These are phyloP conservation scores for Orientallactaga sibirica DNA, from an alignment of 2,797 vertebrate genomes.

Conservation along the genomic window DNA sequence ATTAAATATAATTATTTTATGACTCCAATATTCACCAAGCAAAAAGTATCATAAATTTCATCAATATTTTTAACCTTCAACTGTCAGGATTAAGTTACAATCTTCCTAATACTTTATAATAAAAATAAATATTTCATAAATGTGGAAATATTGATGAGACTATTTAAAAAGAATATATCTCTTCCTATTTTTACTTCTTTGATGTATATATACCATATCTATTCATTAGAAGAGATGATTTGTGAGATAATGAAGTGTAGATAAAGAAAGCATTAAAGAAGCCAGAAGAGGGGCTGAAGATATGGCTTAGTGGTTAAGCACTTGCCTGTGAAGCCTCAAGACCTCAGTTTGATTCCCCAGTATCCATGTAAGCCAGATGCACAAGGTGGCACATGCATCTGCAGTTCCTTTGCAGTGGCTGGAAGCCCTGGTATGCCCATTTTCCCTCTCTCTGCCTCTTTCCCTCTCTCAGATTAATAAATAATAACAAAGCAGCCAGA, in stretches of 20 bases:
- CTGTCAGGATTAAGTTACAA: slow-evolving; percentile 53
- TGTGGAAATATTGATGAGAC: neutral
- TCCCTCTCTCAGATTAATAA: too few relatives aligned
- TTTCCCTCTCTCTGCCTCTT: too few relatives aligned
- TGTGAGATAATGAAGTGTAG: neutral
- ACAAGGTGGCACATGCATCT: too few relatives aligned
- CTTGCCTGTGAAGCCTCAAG: too few relatives aligned
- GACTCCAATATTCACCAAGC: slow-evolving; percentile 16
- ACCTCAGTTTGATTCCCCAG: too few relatives aligned
- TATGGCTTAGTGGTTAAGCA: too few relatives aligned
- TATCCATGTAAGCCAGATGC: too few relatives aligned
- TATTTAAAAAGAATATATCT: neutral
- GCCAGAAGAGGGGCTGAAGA: too few relatives aligned
- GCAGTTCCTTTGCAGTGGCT: too few relatives aligned
- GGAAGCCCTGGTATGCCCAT: too few relatives aligned
- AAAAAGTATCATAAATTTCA: slow-evolving; percentile 56
- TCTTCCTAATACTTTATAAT: neutral
- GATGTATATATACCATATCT: neutral
- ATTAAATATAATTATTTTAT: slow-evolving; percentile 71
- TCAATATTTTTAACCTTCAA: slow-evolving; percentile 62
- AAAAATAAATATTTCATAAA: neutral
- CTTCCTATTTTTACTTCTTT: fast-evolving
- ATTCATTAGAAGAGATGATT: neutral
- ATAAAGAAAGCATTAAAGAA: neutral
- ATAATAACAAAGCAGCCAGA: too few relatives aligned